Evolutionary conservation across 2,888 invertebrate genomes (phyloP).

Genomic region (Clivina fossor): DNA sequence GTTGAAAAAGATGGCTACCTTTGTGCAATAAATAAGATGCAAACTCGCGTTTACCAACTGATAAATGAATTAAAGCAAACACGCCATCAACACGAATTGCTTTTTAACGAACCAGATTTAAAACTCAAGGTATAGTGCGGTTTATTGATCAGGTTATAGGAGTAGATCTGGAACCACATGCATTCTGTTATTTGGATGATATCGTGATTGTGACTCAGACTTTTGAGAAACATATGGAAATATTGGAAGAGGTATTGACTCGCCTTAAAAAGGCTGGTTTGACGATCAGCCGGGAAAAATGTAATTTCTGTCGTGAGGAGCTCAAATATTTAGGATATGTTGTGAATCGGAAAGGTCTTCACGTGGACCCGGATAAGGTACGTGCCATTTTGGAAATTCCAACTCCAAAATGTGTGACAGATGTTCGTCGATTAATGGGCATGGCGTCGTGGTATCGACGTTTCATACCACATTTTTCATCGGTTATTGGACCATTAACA

Average conservation of each 20-base stretch:
- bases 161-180: neutral
- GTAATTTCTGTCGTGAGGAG: neutral
- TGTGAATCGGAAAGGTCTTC: neutral
- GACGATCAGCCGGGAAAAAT: neutral
- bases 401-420: neutral
- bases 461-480: neutral
- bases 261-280: neutral
- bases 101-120: too few relatives aligned
- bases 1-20: too few relatives aligned
- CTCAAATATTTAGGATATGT: slow-evolving; percentile 3
- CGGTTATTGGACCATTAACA: neutral
- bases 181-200: slow-evolving; percentile 1
- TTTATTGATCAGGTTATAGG: too few relatives aligned
- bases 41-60: too few relatives aligned
- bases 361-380: neutral
- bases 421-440: neutral
- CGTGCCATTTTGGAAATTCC: neutral
- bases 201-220: neutral
- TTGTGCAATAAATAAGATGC: too few relatives aligned
- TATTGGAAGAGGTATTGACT: neutral
- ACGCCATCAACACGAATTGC: too few relatives aligned
- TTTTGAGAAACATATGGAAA: neutral
- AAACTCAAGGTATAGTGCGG: too few relatives aligned
- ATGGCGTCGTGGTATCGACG: neutral
- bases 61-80: too few relatives aligned